Base-by-base conservation (phyloP, 2,113 vertebrate genomes). In the Garra rufa region DNA sequence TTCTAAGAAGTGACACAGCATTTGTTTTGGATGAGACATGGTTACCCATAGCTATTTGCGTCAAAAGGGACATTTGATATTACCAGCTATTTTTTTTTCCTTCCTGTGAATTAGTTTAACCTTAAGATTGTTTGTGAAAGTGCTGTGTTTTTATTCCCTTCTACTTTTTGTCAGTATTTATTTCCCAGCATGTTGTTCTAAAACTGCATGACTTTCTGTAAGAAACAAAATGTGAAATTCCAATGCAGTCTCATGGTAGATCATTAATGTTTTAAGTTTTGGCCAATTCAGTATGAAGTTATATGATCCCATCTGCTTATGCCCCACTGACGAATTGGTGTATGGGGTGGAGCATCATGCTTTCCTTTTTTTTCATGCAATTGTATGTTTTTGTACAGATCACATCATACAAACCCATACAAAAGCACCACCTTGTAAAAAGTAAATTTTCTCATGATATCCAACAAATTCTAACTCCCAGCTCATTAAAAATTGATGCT, bases 1-100 rank as follows among this genome's bases (percentile, higher is more conserved):
- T 63, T 14, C 8, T 38, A 71, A 75, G 30, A 79, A 50, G 65
- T 87, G 85, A 88, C 77, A 73, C 76, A 87, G 83, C 67, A 52
- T 76, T 81, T 87, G 83, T 77, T 86, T 78, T 83, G 65, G 59
- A 63, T 67, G 67, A 52, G 57, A 26, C 69, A 73, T 24, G 48
- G 50, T 84, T 76, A 81, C 13, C 43, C 48, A 52, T 46, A 57
- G 48, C 61, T 21, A 24, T 74, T 21, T 50, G 43, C 21, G 26
- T 65, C 26, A 61, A 82, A 71, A 1, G 13, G 38, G 19, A 43
- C 55, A 65, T 71, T 46, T 77, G 3, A 21, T 71, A 24, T 77
- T 15, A 70, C 48, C 63, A 38, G 30, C 46, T 85, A 41, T 44
- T 46, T 65, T 9, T 65, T 9, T 17, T 75, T 65, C 38, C 41